Evolutionary conservation across 1,140 invertebrate genomes (phyloP).

Genomic region (Nasonia vitripennis): DNA sequence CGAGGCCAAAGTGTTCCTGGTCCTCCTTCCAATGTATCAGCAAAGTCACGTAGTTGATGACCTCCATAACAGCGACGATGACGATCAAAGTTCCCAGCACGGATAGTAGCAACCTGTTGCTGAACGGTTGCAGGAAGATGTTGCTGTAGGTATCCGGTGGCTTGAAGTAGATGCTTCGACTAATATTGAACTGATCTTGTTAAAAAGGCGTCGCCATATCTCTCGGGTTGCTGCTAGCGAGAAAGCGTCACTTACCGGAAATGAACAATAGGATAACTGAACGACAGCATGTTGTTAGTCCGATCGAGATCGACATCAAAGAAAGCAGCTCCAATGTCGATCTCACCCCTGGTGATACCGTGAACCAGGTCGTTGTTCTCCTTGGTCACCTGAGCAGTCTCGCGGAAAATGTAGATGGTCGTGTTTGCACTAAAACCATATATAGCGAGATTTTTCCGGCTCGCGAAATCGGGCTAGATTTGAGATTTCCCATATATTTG

Average conservation of each 20-base stretch:
- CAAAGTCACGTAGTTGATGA: slow-evolving; percentile 71
- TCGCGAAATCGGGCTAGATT: too few relatives aligned
- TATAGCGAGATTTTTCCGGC: too few relatives aligned
- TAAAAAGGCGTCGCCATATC: not conserved
- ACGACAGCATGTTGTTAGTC: slow-evolving; percentile 75
- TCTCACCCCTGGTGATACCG: slow-evolving; percentile 74
- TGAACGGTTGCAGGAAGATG: slow-evolving; percentile 80
- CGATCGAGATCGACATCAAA: slow-evolving; percentile 76
- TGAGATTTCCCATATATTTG: too few relatives aligned
- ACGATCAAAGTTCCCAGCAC: slow-evolving; percentile 75
- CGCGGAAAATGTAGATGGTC: not conserved
- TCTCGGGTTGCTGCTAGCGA: not conserved
- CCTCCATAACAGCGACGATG: slow-evolving; percentile 73
- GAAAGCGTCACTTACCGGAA: slow-evolving; percentile 73
- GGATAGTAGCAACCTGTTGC: slow-evolving; percentile 73
- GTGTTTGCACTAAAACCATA: slow-evolving; percentile 24
- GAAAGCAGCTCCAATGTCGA: slow-evolving; percentile 78
- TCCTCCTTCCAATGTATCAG: slow-evolving; percentile 62
- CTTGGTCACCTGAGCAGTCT: slow-evolving; percentile 73
- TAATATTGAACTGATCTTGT: slow-evolving; percentile 55
- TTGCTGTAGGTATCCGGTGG: slow-evolving; percentile 78
- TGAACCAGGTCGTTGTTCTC: slow-evolving; percentile 79
- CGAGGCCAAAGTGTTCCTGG: slow-evolving; percentile 69
- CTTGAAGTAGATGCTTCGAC: slow-evolving; percentile 80
- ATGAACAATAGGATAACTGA: slow-evolving; percentile 78